Evolutionary conservation across 2,888 invertebrate genomes (phyloP), one percentile per base, ranked within the genome.

Genomic region (Polydrusus pterygomalis): DNA sequence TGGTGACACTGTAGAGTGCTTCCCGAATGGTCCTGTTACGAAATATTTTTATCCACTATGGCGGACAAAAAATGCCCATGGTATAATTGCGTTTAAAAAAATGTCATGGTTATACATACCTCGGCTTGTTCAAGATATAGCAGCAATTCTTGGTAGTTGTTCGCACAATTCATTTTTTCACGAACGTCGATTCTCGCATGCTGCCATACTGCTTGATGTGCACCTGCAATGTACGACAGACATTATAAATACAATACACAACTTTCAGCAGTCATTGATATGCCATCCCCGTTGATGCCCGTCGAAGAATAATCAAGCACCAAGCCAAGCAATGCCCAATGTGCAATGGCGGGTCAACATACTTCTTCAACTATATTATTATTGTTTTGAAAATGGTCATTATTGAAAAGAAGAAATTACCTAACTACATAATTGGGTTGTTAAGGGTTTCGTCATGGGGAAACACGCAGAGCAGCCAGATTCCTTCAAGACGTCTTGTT

Each of bases 141-240:
- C 81, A 89, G 88, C 75, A 89, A 83, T 82, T 89, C 89, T 80
- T 85, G 84, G 83, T 89, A 89, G 69, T 88, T 88, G 82, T 89
- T 88, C 80, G 79, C 80, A 68, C 81, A 81, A 80, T 83, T 84
- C 84, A 84, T 86, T 77, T 81, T 81, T 77, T 80, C 79, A 82
- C 80, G 80, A 81, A 74, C 72, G 69, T 74, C 70, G 80, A 73
- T 78, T 77, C 68, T 76, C 77, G 77, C 79, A 72, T 58, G 77
- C 73, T 81, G 80, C 80, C 83, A 83, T 83, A 79, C 78, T 79
- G 82, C 73, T 43, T 60, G 70, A 79, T 78, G 78, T 81, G 75
- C 79, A 80, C 80, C 82, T 81, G 79, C 76, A 80, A 80, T 75
- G 78, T 43, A 67, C 60, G 65, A 75, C 54, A 77, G 60, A 69